phyloP scores from a whole-genome alignment of 1,140 invertebrate genomes.

The Danaus melanippus region DNA sequence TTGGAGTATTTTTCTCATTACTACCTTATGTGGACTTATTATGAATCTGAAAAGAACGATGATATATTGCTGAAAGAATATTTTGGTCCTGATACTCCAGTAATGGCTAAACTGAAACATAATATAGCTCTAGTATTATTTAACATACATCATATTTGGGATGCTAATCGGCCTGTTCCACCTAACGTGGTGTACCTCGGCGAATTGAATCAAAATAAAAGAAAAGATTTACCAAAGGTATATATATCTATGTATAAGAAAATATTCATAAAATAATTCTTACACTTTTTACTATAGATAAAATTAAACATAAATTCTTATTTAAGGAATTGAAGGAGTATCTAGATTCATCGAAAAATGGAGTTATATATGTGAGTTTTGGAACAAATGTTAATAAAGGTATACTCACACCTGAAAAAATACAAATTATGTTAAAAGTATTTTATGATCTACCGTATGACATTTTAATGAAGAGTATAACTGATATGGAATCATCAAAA shows the following conservation, averaged over 20 bases:
- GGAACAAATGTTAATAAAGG: slow-evolving; percentile 59
- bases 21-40: no score
- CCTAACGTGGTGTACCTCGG: slow-evolving; percentile 67
- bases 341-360: slow-evolving; percentile 32
- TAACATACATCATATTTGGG: slow-evolving; percentile 22
- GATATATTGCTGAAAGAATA: no score
- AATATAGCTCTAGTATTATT: no score
- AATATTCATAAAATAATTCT: no score
- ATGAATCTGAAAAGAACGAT: no score
- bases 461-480: slow-evolving; percentile 70
- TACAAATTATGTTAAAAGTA: slow-evolving; percentile 53
- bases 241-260: neutral
- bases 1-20: no score
- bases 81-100: no score
- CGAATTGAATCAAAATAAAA: slow-evolving; percentile 61
- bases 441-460: slow-evolving; percentile 67
- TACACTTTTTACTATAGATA: neutral
- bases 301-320: slow-evolving; percentile 2
- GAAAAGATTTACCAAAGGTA: slow-evolving; percentile 46
- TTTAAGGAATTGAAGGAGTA: slow-evolving; percentile 41
- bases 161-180: slow-evolving; percentile 55
- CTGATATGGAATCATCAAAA: slow-evolving; percentile 23
- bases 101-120: no score
- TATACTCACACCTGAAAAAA: slow-evolving; percentile 46
- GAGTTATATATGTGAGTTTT: slow-evolving; percentile 39